Percentiles rank a stretch among this genome's conserved stretches.
These are phyloP conservation scores for Polyergus mexicanus DNA, from an alignment of 1,140 invertebrate species.

Conservation along the genomic window DNA sequence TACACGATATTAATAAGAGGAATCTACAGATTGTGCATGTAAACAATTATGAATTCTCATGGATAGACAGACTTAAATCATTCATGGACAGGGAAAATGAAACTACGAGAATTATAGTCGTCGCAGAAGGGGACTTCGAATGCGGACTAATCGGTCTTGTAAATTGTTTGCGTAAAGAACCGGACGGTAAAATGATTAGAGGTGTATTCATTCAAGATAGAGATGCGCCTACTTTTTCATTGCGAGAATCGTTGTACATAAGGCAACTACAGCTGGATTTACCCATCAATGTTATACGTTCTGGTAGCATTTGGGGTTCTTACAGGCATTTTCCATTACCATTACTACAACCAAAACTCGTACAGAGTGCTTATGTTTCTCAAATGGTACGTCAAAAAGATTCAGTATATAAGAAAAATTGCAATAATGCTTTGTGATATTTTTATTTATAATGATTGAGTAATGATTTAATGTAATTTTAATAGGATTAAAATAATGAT, in stretches of 20 bases:
- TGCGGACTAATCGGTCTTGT: constrained; percentile 94
- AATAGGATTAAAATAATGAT: neutral
- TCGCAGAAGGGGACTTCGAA: constrained; percentile 87
- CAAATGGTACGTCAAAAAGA: constrained; percentile 84
- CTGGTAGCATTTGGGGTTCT: constrained; percentile 92
- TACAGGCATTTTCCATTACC: constrained; percentile 90
- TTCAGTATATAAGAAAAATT: neutral
- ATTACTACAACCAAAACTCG: constrained; percentile 82
- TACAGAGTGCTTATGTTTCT: constrained; percentile 92
- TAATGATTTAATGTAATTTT: neutral
- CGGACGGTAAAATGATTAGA: constrained; percentile 88
- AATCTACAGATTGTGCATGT: constrained; percentile 77
- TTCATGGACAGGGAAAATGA: constrained; percentile 86
- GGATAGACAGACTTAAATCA: constrained; percentile 85
- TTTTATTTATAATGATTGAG: neutral
- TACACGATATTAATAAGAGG: constrained; percentile 64
- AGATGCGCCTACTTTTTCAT: constrained; percentile 89
- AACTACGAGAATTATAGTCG: constrained; percentile 84
- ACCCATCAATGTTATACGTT: constrained; percentile 90
- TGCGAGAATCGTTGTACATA: constrained; percentile 88
- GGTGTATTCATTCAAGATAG: constrained; percentile 89
- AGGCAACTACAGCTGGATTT: constrained; percentile 91
- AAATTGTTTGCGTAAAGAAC: constrained; percentile 91
- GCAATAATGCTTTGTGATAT: neutral
- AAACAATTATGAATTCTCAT: constrained; percentile 82